Conservation (phyloP, 2,888 invertebrate genomes). For the Ormyrus nitidulus region DNA sequence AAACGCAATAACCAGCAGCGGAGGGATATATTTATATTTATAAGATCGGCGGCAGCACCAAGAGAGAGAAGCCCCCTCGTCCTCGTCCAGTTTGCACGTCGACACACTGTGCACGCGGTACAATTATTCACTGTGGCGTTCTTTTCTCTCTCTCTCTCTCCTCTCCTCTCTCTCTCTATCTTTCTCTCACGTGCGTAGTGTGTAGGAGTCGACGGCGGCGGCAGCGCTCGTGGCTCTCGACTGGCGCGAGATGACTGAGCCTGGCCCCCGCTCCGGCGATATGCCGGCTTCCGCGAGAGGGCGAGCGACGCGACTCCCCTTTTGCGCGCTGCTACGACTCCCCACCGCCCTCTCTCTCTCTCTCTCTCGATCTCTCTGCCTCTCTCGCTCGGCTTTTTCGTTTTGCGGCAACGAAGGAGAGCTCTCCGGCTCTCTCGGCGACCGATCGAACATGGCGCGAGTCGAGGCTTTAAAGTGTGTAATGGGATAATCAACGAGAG, state of each 20-base stretch:
- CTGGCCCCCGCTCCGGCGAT: conserved; percentile 61
- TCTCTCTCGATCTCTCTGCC: background rate
- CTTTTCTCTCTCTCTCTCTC: background rate
- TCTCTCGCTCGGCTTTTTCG: no score
- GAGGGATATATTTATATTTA: no score
- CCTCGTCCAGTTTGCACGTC: background rate
- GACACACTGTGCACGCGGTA: no score
- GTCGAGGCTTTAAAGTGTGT: no score
- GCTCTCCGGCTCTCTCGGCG: no score
- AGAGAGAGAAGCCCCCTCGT: conserved; percentile 19
- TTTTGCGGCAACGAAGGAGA: no score
- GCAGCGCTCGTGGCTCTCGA: conserved; percentile 69
- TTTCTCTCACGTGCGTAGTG: conserved; percentile 24
- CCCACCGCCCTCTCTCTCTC: background rate
- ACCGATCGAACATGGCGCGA: no score
- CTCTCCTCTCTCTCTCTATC: conserved; percentile 3
- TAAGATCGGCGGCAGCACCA: no score
- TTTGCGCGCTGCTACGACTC: conserved; percentile 9
- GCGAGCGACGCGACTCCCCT: conserved; percentile 42
- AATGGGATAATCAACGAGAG: no score
- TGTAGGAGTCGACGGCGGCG: conserved; percentile 3
- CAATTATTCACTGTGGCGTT: background rate
- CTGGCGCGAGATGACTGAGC: conserved; percentile 74
- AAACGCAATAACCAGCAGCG: no score
- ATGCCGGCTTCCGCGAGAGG: conserved; percentile 60